phyloP scores from a whole-genome alignment of 2,797 vertebrate species.

The Sebastes minor region DNA sequence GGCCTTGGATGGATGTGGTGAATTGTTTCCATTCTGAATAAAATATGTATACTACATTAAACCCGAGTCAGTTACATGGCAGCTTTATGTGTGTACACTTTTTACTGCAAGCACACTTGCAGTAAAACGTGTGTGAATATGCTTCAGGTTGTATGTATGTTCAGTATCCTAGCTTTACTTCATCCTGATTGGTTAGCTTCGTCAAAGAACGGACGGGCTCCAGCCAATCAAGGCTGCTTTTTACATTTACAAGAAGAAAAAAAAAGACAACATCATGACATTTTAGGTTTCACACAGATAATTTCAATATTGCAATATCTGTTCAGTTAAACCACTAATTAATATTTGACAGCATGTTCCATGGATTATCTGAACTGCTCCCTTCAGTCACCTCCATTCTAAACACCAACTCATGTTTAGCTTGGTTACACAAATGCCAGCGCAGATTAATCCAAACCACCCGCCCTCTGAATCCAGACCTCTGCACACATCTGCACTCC shows the following conservation, averaged over 20 bases:
- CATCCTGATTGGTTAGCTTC: background rate
- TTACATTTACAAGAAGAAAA: background rate
- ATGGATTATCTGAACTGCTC: background rate
- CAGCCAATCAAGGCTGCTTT: background rate
- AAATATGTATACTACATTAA: background rate
- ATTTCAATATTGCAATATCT: background rate
- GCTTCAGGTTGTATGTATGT: background rate
- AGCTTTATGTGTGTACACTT: background rate
- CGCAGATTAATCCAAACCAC: conserved; percentile 20
- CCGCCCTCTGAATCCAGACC: conserved; percentile 26
- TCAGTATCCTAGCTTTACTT: background rate
- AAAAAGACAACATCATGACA: background rate
- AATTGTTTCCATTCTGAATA: background rate
- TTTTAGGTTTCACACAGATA: background rate
- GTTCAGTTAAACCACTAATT: background rate
- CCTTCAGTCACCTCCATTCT: background rate
- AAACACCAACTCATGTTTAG: conserved; percentile 9
- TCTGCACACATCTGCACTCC: conserved; percentile 18
- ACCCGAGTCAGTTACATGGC: background rate
- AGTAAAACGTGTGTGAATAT: background rate
- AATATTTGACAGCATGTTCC: background rate
- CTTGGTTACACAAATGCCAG: conserved; percentile 18
- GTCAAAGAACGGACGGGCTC: background rate
- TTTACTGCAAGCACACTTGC: background rate
- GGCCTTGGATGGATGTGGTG: background rate